Percentiles rank a stretch among this genome's conserved stretches.
These are phyloP conservation scores for Sitobion miscanthi DNA, from an alignment of 1,140 invertebrate genomes.

Conservation along the genomic window DNA sequence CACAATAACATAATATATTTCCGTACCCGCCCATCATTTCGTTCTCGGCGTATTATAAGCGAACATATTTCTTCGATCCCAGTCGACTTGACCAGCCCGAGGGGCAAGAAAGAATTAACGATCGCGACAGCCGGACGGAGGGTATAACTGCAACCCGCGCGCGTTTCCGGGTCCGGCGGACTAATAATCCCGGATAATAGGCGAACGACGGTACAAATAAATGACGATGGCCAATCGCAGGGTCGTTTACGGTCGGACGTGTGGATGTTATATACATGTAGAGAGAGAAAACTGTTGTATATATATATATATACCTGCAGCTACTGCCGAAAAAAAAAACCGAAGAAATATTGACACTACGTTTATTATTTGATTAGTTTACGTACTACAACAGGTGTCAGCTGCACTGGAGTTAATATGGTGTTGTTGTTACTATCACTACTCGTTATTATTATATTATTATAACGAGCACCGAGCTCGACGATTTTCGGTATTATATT, in stretches of 20 bases:
- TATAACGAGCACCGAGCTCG: no score
- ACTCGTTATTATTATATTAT: neutral
- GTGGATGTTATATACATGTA: neutral
- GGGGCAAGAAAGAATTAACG: neutral
- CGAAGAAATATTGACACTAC: neutral
- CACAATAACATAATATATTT: neutral
- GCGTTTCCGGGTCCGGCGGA: neutral
- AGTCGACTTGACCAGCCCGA: no score
- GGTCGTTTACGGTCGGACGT: neutral
- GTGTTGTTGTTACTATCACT: neutral
- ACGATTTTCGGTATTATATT: neutral
- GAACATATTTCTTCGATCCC: neutral
- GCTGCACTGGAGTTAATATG: neutral
- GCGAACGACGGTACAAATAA: no score
- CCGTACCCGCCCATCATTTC: neutral
- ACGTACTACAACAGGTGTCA: neutral
- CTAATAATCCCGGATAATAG: neutral
- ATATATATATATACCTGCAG: neutral
- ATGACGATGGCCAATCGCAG: neutral
- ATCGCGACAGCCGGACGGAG: neutral
- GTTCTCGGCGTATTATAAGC: neutral
- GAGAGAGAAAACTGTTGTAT: neutral
- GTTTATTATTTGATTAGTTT: neutral
- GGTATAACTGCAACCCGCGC: neutral
- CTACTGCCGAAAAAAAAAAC: no score